Evolutionary conservation across 2,888 invertebrate genomes (phyloP).

Genomic region (Drosophila buzzatii): DNA sequence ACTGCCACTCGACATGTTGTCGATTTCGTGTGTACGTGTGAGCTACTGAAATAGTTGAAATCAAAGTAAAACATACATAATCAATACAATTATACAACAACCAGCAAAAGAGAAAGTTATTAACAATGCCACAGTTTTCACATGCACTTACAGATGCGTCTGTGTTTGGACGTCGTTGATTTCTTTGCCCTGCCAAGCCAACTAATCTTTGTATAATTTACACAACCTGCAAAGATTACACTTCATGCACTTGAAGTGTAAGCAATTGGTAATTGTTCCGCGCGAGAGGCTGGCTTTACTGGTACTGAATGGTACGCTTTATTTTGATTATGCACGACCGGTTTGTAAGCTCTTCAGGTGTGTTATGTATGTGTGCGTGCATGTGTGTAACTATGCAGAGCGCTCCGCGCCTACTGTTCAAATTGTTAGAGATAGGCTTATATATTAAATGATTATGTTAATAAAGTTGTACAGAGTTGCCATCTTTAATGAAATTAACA

Average conservation of each 20-base stretch:
- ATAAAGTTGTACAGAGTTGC: constrained; percentile 18
- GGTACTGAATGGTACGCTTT: not conserved
- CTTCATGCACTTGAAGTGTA: constrained; percentile 2
- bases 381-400: not conserved
- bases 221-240: constrained; percentile 24
- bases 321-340: not conserved
- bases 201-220: constrained; percentile 2
- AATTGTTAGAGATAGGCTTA: constrained; percentile 19
- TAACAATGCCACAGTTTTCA: not conserved
- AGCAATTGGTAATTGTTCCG: constrained; percentile 18
- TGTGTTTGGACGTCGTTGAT: not conserved
- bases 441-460: constrained; percentile 8
- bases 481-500: constrained; percentile 13
- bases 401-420: constrained; percentile 42
- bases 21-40: constrained; percentile 31
- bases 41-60: constrained; percentile 15
- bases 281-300: constrained; percentile 6
- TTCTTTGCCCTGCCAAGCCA: not conserved
- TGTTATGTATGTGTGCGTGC: not conserved
- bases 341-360: not conserved
- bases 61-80: not conserved
- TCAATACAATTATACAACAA: constrained; percentile 31
- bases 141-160: constrained; percentile 26
- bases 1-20: constrained; percentile 12
- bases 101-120: constrained; percentile 45